Evolutionary conservation across 1,140 invertebrate genomes (phyloP).

Genomic region (Rhopalosiphum maidis): DNA sequence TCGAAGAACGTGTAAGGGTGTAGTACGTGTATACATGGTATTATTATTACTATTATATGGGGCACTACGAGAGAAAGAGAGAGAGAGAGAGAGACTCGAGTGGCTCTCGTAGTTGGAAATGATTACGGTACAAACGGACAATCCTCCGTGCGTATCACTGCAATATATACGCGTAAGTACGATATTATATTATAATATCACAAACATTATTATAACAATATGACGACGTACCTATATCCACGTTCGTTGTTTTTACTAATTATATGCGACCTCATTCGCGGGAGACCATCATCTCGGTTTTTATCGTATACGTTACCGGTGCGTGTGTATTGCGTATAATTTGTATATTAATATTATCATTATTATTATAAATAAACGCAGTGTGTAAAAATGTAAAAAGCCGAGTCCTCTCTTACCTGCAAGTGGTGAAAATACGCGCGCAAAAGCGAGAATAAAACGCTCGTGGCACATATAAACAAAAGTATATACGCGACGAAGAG

Average conservation of each 20-base stretch:
- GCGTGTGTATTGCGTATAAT: not conserved
- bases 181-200: not conserved
- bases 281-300: not conserved
- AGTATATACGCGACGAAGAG: not conserved
- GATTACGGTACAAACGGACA: slow-evolving; percentile 31
- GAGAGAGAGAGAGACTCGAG: not conserved
- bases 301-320: not conserved
- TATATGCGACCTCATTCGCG: too few species aligned
- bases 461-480: not conserved
- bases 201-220: not conserved
- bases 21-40: not conserved
- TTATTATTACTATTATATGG: too few species aligned
- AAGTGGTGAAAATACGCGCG: not conserved
- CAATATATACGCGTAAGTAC: not conserved
- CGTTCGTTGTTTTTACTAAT: too few species aligned
- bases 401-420: not conserved
- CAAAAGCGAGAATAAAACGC: not conserved
- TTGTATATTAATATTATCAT: not conserved
- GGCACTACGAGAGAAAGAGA: not conserved
- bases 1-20: not conserved
- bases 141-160: not conserved
- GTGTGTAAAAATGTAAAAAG: not conserved
- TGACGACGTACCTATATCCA: not conserved
- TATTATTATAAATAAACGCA: not conserved
- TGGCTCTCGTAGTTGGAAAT: not conserved